Base-by-base conservation (phyloP, 2,888 invertebrate species). In the Luffia ferchaultella region DNA sequence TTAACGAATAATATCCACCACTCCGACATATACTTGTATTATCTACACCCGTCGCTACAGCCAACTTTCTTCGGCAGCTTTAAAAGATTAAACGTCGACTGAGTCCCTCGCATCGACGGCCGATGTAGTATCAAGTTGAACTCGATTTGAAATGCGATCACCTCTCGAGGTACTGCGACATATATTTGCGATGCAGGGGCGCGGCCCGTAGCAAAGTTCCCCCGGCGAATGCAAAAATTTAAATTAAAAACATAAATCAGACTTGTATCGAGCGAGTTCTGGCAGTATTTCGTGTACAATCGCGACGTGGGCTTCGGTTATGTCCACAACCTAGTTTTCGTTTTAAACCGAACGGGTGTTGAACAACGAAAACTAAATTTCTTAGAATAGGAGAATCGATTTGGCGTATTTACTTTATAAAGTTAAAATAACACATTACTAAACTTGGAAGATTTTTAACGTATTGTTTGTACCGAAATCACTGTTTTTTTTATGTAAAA, bases 231-330 rank as follows among this genome's bases (percentile, higher is more conserved):
- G 84, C 82, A 83, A 83, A 85, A 84, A 85, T 85, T 85, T 85
- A 84, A 85, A 85, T 85, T 85, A 85, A 85, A 84, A 84, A 73
- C 84, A 85, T 85, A 85, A 85, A 85, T 85, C 84, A 84, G 79
- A 61, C 75, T 72, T 73, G 73, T 82, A 80, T 83, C 79, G 83
- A 79, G 77, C 74, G 78, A 82, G 70, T 83, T 78, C 75, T 68
- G 74, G 72, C 12, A 76, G 77, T 76, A 40, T 42, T 41, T 73
- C 74, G 76, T 73, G 72, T 76, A 7, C 30, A 12, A 30, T 3
- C 30, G 12, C 30, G 30, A 12, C 30, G 12, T 12, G 30, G 30
- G 12, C 44, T 18, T 49, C 40, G 49, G 17, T 45, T 15, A 42
- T 16, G 40, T 49, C 45, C 45, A 49, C 45, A 17, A 45, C 30